Base-by-base conservation (phyloP, 2,888 invertebrate genomes). In the Thumatha senex region DNA sequence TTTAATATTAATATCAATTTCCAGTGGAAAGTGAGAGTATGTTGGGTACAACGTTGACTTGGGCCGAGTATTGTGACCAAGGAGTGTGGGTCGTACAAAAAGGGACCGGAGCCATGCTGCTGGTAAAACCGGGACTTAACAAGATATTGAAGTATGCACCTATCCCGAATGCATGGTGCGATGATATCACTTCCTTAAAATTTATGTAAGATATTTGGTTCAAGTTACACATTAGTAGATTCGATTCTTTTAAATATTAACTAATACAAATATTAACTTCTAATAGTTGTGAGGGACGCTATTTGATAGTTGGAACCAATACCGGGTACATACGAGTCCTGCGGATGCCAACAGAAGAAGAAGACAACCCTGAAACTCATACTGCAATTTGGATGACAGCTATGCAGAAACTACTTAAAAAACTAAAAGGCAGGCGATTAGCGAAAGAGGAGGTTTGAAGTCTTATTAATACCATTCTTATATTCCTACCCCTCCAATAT, bases 41-140 rank as follows among this genome's bases (percentile, higher is more conserved):
- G 76, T 66, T 82, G 18, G 88, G 85, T 0, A 84, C 86, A 11
- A 82, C 87, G 0, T 67, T 91, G 13, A 86, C 82, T 1, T 90
- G 90, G 90, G 91, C 90, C 0, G 63, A 82, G 35, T 90, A 90
- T 53, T 80, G 82, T 38, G 75, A 81, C 0, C 80, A 82, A 18
- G 89, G 89, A 7, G 62, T 92, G 1, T 92, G 91, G 91, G 74
- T 88, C 9, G 72, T 84, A 0, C 91, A 91, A 50, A 70, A 76
- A 7, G 86, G 83, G 0, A 87, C 89, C 0, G 92, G 91, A 0
- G 75, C 87, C 0, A 60, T 92, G 39, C 60, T 92, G 1, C 60
- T 86, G 1, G 71, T 90, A 0, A 74, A 66, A 34, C 85, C 87
- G 0, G 87, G 86, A 0, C 54, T 40, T 4, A 80, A 76, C 52